Base-by-base conservation (phyloP, 2,888 invertebrate genomes). In the Latrodectus hesperus region DNA sequence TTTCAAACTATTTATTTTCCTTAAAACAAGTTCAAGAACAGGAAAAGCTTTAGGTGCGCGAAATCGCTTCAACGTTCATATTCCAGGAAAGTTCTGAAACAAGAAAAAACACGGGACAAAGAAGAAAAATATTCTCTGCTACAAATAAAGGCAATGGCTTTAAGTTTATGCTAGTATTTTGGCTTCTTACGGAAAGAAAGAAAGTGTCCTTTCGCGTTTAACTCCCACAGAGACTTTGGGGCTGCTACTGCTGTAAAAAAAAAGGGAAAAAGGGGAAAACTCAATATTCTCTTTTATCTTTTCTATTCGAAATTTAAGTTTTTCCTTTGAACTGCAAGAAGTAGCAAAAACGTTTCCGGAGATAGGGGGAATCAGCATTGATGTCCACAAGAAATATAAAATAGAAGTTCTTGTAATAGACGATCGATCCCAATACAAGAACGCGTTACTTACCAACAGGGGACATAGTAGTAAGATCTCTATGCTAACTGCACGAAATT, bases 361-460 rank as follows among this genome's bases (percentile, higher is more conserved):
- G 76, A 83, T 75, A 71, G 71, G 71, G 71, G 8, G 71, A 83
- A 76, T 83, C 83, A 77, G 83, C 83, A 83, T 65, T 64, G 83
- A 76, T 73, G 73, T 81, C 81, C 65, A 67, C 52, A 81, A 74
- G 67, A 81, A 81, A 81, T 83, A 76, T 76, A 76, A 71, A 60
- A 75, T 17, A 55, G 79, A 68, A 64, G 22, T 60, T 64, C 51
- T 17, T 76, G 71, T 83, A 83, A 83, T 83, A 76, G 83, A 76
- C 49, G 83, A 83, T 83, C 83, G 83, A 83, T 83, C 70, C 53
- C 22, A 75, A 53, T 22, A 52, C 53, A 71, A 70, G 83, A 71
- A 51, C 71, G 60, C 71, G 83, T 83, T 83, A 83, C 83, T 76
- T 76, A 83, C 83, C 83, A 83, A 71, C 76, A 83, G 22, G 71